Evolutionary conservation across 2,888 invertebrate genomes (phyloP).

Genomic region (Clostera curtula): DNA sequence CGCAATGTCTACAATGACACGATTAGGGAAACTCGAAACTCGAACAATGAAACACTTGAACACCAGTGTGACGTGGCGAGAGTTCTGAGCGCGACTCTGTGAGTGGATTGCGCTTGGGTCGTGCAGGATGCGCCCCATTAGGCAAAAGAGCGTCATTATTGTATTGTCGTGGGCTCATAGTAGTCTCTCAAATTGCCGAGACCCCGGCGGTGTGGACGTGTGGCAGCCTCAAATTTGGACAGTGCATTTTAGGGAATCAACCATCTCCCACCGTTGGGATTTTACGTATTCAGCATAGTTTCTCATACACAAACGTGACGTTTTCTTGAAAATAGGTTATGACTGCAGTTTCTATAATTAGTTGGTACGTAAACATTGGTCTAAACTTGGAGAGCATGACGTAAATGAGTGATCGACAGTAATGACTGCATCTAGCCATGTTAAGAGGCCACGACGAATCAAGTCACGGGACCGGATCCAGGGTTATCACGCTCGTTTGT

Average conservation of each 20-base stretch:
- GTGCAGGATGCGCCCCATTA: conserved; percentile 68
- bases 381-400: conserved; percentile 8
- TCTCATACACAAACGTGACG: no score
- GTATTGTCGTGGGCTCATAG: conserved; percentile 71
- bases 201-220: conserved; percentile 40
- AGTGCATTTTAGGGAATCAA: conserved; percentile 1
- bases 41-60: conserved; percentile 26
- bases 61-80: conserved; percentile 32
- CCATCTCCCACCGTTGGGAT: no score
- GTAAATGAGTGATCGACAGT: conserved; percentile 17
- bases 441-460: conserved; percentile 33
- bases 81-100: conserved; percentile 55
- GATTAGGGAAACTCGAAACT: conserved; percentile 25
- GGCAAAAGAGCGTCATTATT: conserved; percentile 67
- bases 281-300: no score
- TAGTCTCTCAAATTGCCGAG: conserved; percentile 52
- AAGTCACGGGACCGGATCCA: conserved; percentile 61
- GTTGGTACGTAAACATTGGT: no score
- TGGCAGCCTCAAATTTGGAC: conserved; percentile 29
- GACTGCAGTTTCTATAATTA: no score
- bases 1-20: conserved; percentile 44
- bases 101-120: conserved; percentile 62
- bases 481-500: conserved; percentile 61
- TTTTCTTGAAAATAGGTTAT: no score
- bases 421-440: conserved; percentile 22